Percentiles rank a stretch among this genome's conserved stretches.
phyloP scores from a whole-genome alignment of 2,888 invertebrate genomes.

The Drosophila paranaensis region DNA sequence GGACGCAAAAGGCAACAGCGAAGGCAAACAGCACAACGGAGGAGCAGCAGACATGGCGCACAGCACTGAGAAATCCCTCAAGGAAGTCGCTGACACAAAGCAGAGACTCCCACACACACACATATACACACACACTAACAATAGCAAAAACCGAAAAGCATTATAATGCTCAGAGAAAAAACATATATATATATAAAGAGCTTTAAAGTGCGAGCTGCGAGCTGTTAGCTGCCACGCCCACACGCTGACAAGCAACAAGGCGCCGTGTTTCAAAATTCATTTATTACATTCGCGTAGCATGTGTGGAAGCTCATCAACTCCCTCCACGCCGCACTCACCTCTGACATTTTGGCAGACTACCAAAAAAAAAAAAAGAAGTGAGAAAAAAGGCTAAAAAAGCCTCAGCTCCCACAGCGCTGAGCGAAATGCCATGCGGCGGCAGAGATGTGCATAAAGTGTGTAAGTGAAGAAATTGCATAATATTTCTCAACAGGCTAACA shows the following conservation, averaged over 20 bases:
- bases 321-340: neutral
- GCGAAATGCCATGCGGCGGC: slow-evolving; percentile 41
- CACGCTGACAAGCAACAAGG: slow-evolving; percentile 60
- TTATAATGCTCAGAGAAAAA: slow-evolving; percentile 39
- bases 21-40: slow-evolving; percentile 31
- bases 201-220: slow-evolving; percentile 32
- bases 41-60: slow-evolving; percentile 40
- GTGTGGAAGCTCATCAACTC: slow-evolving; percentile 52
- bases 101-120: slow-evolving; percentile 22
- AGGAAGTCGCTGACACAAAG: slow-evolving; percentile 37
- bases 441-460: slow-evolving; percentile 39
- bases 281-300: slow-evolving; percentile 61
- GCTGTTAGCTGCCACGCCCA: slow-evolving; percentile 56
- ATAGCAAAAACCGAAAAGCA: slow-evolving; percentile 25
- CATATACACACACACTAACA: slow-evolving; percentile 22
- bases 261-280: slow-evolving; percentile 72
- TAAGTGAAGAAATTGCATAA: slow-evolving; percentile 77
- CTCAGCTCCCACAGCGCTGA: slow-evolving; percentile 49
- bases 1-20: slow-evolving; percentile 24
- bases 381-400: slow-evolving; percentile 34
- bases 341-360: slow-evolving; percentile 16
- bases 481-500: slow-evolving; percentile 57
- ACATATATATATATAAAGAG: slow-evolving; percentile 1
- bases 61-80: slow-evolving; percentile 60
- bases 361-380: slow-evolving; percentile 30